Conservation (phyloP, 2,797 vertebrate species). For the Parambassis ranga region DNA sequence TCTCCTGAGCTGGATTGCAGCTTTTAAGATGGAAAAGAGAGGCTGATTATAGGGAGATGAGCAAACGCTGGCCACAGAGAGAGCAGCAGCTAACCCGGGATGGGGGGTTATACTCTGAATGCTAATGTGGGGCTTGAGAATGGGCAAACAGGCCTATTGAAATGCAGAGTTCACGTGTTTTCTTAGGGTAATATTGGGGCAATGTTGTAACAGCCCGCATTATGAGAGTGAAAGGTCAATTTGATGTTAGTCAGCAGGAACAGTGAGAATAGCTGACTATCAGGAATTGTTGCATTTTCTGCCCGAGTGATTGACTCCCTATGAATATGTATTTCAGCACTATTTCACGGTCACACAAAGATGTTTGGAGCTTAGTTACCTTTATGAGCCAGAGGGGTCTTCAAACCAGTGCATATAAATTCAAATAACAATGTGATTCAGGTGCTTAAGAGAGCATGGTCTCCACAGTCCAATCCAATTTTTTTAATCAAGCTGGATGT, state of each 20-base stretch:
- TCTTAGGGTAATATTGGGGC: constrained; percentile 82
- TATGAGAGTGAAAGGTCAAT: constrained; percentile 72
- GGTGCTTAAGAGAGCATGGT: constrained; percentile 6
- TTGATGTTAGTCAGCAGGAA: constrained; percentile 70
- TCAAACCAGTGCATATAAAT: constrained; percentile 44
- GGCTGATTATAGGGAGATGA: constrained; percentile 73
- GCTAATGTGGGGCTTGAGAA: constrained; percentile 77
- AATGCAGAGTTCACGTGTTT: constrained; percentile 81
- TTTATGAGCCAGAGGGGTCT: constrained; percentile 19
- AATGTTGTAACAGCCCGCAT: constrained; percentile 70
- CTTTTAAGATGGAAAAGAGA: constrained; percentile 76
- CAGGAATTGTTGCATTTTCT: constrained; percentile 60
- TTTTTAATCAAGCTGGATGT: constrained; percentile 59
- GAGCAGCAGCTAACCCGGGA: constrained; percentile 55
- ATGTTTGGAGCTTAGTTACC: constrained; percentile 15
- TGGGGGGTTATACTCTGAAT: constrained; percentile 72
- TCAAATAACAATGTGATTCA: constrained; percentile 53
- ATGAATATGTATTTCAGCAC: constrained; percentile 56
- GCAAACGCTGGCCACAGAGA: constrained; percentile 58
- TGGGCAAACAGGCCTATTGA: constrained; percentile 81
- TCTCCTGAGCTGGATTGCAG: constrained; percentile 52
- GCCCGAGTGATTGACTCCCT: constrained; percentile 33
- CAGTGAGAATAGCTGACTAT: constrained; percentile 48
- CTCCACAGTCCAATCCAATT: constrained; percentile 31
- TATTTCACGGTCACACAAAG: constrained; percentile 37